Base-by-base conservation (phyloP, 1,140 invertebrate species). In the Hormaphis cornu region DNA sequence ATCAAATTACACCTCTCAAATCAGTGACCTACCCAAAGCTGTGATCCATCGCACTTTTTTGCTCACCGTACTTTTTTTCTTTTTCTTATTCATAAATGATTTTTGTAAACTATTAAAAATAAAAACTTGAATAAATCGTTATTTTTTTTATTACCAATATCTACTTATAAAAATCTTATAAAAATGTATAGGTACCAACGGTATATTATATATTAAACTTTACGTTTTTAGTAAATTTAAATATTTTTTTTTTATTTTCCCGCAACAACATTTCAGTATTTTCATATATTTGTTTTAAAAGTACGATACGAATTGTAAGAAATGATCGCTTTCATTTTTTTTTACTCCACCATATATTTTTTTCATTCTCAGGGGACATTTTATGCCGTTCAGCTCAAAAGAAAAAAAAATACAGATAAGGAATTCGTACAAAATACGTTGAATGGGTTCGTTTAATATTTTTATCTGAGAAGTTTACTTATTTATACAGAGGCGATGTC, bases 321-420 rank as follows among this genome's bases (percentile, higher is more conserved):
- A 54, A 56, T 22, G 24, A 37, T 37, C 24, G 12, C 8, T 18
- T 37, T 8, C 6, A 37, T 20, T 37, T 56, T 6, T 56, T 33
- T 37, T 56, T 37, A 5, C 9, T 22, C 33, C 6, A 10, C 33
- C 22, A 16, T 22, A 33, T 53, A 42, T 56, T 37, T 20, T n/a
- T n/a, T n/a, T n/a, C n/a, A 37, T 56, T 20, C 28, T 35, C 53
- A 0, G 7, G 53, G 30, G 53, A 56, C 53, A 22, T n/a, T 37
- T 35, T 18, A 18, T 56, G 10, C 18, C 8, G 30, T 54, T 33
- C 28, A 22, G 4, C 7, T 2, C 5, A 33, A n/a, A n/a, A n/a
- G n/a, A 54, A 56, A 56, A 56, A 54, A 56, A 35, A 22, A 35
- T 56, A 22, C 10, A 30, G 53, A 56, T 56, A 56, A 56, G 12